Evolutionary conservation across 2,888 invertebrate species (phyloP).

Genomic region (Empis stercorea): DNA sequence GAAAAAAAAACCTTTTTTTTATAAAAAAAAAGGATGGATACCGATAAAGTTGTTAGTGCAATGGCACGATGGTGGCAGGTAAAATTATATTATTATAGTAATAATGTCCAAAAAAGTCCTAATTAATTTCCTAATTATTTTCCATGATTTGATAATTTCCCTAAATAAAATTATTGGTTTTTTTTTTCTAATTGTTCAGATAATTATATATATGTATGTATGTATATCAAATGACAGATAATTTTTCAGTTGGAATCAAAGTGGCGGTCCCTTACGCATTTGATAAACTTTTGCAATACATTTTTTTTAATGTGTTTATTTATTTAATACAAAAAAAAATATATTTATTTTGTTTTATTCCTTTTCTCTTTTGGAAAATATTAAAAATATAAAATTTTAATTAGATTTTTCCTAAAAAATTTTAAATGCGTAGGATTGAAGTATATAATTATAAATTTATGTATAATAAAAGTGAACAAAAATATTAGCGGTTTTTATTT

Average conservation of each 20-base stretch:
- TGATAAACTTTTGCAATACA: no score
- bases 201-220: no score
- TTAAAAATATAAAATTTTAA: background rate
- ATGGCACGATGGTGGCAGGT: constrained; percentile 39
- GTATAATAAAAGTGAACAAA: no score
- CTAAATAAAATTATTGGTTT: background rate
- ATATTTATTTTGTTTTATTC: no score
- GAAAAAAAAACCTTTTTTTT: background rate
- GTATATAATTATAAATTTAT: no score
- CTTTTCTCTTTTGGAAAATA: background rate
- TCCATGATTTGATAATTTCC: background rate
- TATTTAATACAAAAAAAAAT: background rate
- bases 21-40: constrained; percentile 29
- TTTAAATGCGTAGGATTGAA: background rate
- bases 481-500: no score
- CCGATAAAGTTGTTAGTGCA: constrained; percentile 34
- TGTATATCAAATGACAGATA: no score
- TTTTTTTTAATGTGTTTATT: no score
- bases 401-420: background rate
- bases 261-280: no score
- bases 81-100: constrained; percentile 14
- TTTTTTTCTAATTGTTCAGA: no score
- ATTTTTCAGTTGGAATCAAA: no score
- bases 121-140: background rate
- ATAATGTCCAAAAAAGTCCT: constrained; percentile 4